Conservation (phyloP, 2,888 invertebrate genomes). For the Chaetoderma sp. region DNA sequence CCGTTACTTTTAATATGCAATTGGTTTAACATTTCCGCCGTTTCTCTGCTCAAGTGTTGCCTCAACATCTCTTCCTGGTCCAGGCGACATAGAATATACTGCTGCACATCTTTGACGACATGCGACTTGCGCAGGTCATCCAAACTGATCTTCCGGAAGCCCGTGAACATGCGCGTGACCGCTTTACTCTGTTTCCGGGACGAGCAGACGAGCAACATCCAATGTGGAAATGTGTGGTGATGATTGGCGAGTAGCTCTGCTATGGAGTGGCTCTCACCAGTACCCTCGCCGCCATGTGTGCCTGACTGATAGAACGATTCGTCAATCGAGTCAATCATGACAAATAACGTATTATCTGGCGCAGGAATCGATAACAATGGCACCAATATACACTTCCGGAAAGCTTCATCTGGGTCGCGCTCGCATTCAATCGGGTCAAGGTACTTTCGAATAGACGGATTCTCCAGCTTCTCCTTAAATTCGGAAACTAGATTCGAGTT, state of each 20-base stretch:
- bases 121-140: conserved; percentile 86
- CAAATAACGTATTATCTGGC: conserved; percentile 82
- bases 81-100: conserved; percentile 87
- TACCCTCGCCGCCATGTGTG: conserved; percentile 33
- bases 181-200: conserved; percentile 83
- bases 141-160: conserved; percentile 89
- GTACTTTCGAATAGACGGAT: conserved; percentile 80
- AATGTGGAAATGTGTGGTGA: conserved; percentile 91
- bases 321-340: conserved; percentile 93
- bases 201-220: conserved; percentile 91
- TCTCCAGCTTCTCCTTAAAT: conserved; percentile 71
- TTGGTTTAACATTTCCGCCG: conserved; percentile 94
- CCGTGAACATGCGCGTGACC: conserved; percentile 78
- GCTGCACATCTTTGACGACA: conserved; percentile 94
- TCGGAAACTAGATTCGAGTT: conserved; percentile 55
- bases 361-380: conserved; percentile 85
- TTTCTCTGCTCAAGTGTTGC: conserved; percentile 89
- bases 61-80: conserved; percentile 90
- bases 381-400: conserved; percentile 87
- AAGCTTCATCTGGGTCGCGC: conserved; percentile 88
- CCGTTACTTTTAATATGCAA: conserved; percentile 96
- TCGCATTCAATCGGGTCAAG: conserved; percentile 84
- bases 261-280: conserved; percentile 60
- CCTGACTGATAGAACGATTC: conserved; percentile 72
- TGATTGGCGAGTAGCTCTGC: conserved; percentile 85